Evolutionary conservation across 2,113 vertebrate species (phyloP), one percentile per base, ranked within the genome.

Genomic region (Abramis brama): DNA sequence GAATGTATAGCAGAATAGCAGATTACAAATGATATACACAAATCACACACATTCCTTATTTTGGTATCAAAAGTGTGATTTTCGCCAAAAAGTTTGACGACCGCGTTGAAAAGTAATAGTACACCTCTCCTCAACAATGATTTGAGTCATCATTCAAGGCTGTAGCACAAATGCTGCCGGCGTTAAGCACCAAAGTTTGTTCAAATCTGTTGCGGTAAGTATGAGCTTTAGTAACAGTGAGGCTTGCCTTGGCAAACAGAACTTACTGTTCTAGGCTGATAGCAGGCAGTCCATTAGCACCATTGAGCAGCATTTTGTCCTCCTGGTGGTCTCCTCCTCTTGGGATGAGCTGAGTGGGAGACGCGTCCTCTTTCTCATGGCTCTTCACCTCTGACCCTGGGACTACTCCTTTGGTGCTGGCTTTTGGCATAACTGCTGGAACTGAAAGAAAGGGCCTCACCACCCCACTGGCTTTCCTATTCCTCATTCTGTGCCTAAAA

Each of bases 391-490:
- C 97, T 1, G 92, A 91, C 47, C 94, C 91, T 86, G 94, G 94
- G 84, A 94, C 91, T 39, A 92, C 93, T 2, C 95, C 93, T 27
- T 95, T 95, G 80, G 84, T 89, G 39, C 89, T 90, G 1, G 87
- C 88, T 91, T 96, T 97, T 13, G 95, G 94, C 87, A 92, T 77
- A 59, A 91, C 88, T 21, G 91, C 90, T 3, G 92, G 92, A 7
- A 86, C 71, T 70, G 97, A 92, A 47, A 96, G 96, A 91, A 97
- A 97, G 0, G 95, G 93, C 84, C 97, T 96, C 86, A 95, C 94
- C 87, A 94, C 95, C 12, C 95, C 95, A 55, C 93, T 94, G 91
- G 96, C 97, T 94, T 99, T 98, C 94, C 98, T 98, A 93, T 98
- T 99, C 91, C 96, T 96, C 92, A 98, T 93, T 91, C 98, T 94